Base-by-base conservation (phyloP, 2,888 invertebrate species). In the Salticus scenicus region DNA sequence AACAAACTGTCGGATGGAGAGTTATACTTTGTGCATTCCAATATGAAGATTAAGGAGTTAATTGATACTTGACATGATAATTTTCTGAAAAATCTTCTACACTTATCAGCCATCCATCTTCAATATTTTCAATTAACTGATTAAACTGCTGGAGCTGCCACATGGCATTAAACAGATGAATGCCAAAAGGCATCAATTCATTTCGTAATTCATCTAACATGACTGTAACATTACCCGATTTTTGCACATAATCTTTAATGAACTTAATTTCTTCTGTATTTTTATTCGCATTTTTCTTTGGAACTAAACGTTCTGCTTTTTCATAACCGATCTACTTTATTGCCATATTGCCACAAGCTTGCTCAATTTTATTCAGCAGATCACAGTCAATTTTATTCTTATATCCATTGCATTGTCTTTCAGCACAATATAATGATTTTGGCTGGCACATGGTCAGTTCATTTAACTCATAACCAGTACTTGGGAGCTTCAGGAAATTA, bases 61-160 rank as follows among this genome's bases (percentile, higher is more conserved):
- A 30, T 14, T 67, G 67, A 17, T 67, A 67, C 20, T 67, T 67
- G n/a, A 30, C 30, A 1, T n/a, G 4, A 30, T 31, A 30, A 30
- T 30, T 67, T 67, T 67, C 67, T 0, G 67, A 67, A 67, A 67
- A 67, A 30, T 67, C 67, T 30, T 67, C 67, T 0, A 67, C 67
- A 4, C 31, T 67, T 30, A 67, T n/a, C 4, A 67, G 67, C 31
- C 67, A 67, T 30, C 20, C 30, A 31, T 67, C 67, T n/a, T 30
- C 31, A 17, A 67, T 10, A 30, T 67, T 67, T 30, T 67, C 67
- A 12, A 67, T 30, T 17, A 67, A 30, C 2, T 1, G 0, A 67
- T 67, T 67, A 2, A 67, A 67, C 31, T 67, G 67, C 5, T 31
- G 28, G 1, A 67, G 31, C n/a, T 67, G 31, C 31, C 67, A 67